Evolutionary conservation across 2,113 vertebrate genomes (phyloP), one percentile per base, ranked within the genome.

Genomic region (Malurus elegans): DNA sequence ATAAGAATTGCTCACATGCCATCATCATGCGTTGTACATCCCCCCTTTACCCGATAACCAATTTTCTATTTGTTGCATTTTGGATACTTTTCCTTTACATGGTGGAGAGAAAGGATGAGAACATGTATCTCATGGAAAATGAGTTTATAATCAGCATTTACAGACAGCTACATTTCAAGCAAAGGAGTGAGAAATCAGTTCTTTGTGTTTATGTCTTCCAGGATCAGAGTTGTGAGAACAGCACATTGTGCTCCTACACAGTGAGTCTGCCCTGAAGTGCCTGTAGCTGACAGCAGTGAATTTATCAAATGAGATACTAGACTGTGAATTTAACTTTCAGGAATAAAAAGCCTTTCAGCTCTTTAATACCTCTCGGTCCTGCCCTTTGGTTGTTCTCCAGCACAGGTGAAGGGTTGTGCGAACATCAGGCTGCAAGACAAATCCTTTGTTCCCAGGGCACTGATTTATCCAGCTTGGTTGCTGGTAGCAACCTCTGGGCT

Each of bases 311-410:
- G 54, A 82, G 84, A 90, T 91, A 61, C 34, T 87, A 50, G n/a
- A 62, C 78, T 3, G 5, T 87, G 80, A 92, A 85, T 87, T 87
- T 54, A 79, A 36, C 57, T 82, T 84, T 14, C 29, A 75, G 53
- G 62, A 90, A n/a, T 79, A 85, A 91, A 89, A 95, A 88, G n/a
- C n/a, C 40, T 91, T 91, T 89, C 48, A 72, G 34, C 42, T 84
- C 38, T 88, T 92, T 51, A 78, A 67, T 56, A 40, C 10, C 6
- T 74, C 72, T 72, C 3, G 0, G 34, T 88, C 53, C 38, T 85
- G 24, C 38, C 29, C 62, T 82, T 92, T 94, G 54, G 23, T 87
- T 94, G 50, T 62, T 18, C 42, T 93, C 40, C 73, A 85, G 76
- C 48, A 75, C 74, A 62, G 50, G 90, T 90, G 73, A 85, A 87